A percentile compares a stretch with the other conserved stretches of the same genome.
Conservation (phyloP, 2,797 vertebrate species). For the Argyrosomus regius region DNA sequence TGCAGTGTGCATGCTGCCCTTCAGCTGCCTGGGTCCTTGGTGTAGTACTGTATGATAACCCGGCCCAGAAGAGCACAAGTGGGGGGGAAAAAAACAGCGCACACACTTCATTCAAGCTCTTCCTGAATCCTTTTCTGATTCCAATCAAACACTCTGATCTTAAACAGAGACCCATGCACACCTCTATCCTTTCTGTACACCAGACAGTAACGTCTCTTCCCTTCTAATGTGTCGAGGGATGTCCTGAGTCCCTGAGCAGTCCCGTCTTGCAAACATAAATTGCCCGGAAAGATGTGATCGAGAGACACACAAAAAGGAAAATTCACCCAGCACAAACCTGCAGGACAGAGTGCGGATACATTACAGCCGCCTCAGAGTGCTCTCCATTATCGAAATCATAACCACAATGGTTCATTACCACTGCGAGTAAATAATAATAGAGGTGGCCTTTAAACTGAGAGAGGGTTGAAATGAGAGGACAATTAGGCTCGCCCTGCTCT, state of each 20-base stretch:
- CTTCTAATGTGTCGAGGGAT: constrained; percentile 48
- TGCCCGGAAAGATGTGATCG: constrained; percentile 32
- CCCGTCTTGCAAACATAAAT: constrained; percentile 47
- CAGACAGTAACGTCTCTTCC: constrained; percentile 25
- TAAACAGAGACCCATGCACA: constrained; percentile 8
- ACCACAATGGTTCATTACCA: constrained; percentile 56
- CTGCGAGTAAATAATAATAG: constrained; percentile 65
- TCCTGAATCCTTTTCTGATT: constrained; percentile 19
- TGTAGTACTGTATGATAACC: constrained; percentile 35
- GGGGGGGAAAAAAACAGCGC: background rate
- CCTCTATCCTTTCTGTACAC: constrained; percentile 20
- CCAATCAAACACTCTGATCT: constrained; percentile 18
- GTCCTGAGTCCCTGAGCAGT: constrained; percentile 34
- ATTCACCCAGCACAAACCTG: constrained; percentile 30
- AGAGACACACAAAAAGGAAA: constrained; percentile 26
- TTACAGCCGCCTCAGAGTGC: constrained; percentile 39
- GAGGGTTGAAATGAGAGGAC: constrained; percentile 51
- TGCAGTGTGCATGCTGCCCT: constrained; percentile 50
- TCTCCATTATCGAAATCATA: constrained; percentile 53
- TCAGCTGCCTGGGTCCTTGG: constrained; percentile 53
- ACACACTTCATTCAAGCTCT: constrained; percentile 22
- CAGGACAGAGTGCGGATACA: constrained; percentile 33
- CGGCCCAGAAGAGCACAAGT: constrained; percentile 19
- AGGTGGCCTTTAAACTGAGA: constrained; percentile 55
- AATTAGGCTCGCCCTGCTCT: constrained; percentile 56